These are phyloP conservation scores for Eolophus roseicapilla DNA, from an alignment of 2,113 vertebrate species.

Conservation along the genomic window DNA sequence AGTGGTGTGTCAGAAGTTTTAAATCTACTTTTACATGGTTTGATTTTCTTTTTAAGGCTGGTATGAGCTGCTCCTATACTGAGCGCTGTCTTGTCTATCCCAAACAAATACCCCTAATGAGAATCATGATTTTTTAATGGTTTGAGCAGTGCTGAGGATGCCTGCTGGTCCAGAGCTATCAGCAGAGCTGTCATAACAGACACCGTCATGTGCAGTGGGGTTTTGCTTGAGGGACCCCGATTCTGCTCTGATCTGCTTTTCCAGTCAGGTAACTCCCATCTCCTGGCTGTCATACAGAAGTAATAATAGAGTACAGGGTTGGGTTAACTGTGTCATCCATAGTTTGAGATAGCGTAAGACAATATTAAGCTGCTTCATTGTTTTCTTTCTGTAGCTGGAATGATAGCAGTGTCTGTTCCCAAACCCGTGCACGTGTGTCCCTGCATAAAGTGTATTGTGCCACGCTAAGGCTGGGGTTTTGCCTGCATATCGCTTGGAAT, in stretches of 20 bases:
- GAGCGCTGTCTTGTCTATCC: neutral
- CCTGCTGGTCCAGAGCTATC: neutral
- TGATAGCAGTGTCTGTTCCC: neutral
- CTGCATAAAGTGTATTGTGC: neutral
- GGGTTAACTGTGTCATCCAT: neutral
- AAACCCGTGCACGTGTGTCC: fast-evolving
- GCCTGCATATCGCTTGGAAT: neutral
- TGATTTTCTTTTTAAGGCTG: neutral
- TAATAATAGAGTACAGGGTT: neutral
- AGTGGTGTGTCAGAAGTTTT: neutral
- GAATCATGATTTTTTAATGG: neutral
- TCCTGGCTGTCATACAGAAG: neutral
- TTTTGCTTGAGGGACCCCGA: fast-evolving
- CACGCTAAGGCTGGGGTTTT: neutral
- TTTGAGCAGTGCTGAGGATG: neutral
- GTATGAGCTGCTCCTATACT: neutral
- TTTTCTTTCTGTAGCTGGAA: neutral
- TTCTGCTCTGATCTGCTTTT: neutral
- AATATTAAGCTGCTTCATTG: neutral
- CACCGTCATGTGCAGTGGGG: fast-evolving
- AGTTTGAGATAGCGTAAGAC: neutral
- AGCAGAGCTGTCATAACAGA: neutral
- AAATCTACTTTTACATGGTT: neutral
- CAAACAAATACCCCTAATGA: neutral
- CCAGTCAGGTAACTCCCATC: neutral